Evolutionary conservation across 2,888 invertebrate species (phyloP).

Genomic region (Nymphalis urticae): DNA sequence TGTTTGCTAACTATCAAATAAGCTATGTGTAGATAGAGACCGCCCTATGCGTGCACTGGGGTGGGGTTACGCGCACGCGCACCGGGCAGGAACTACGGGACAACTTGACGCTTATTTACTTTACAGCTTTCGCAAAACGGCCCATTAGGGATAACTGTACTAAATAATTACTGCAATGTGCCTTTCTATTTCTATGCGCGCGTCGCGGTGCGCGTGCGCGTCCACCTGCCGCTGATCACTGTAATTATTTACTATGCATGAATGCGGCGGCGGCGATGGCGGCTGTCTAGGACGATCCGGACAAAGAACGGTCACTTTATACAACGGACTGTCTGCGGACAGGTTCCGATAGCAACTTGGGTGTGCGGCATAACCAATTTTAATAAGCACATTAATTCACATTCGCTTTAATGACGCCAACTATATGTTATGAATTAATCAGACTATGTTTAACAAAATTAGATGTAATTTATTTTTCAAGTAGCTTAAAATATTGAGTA

Average conservation of each 20-base stretch:
- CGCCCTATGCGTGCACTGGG: constrained; percentile 20
- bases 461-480: constrained; percentile 14
- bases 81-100: constrained; percentile 72
- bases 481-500: constrained; percentile 3
- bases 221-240: constrained; percentile 79
- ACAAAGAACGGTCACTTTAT: constrained; percentile 73
- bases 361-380: constrained; percentile 69
- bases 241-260: constrained; percentile 82
- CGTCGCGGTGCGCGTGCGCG: constrained; percentile 64
- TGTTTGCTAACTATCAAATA: neutral
- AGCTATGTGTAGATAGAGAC: constrained; percentile 16
- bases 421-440: constrained; percentile 53
- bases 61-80: constrained; percentile 45
- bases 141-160: constrained; percentile 81
- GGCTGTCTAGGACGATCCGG: constrained; percentile 75
- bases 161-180: constrained; percentile 82
- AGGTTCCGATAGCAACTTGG: constrained; percentile 71
- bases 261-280: constrained; percentile 64
- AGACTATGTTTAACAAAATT: constrained; percentile 28
- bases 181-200: constrained; percentile 79
- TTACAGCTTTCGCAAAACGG: constrained; percentile 80
- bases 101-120: constrained; percentile 73
- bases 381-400: constrained; percentile 68
- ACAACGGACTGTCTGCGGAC: constrained; percentile 62
- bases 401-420: constrained; percentile 55